Evolutionary conservation across 2,797 vertebrate genomes (phyloP), one percentile per base, ranked within the genome.

Genomic region (Podarcis lilfordi): DNA sequence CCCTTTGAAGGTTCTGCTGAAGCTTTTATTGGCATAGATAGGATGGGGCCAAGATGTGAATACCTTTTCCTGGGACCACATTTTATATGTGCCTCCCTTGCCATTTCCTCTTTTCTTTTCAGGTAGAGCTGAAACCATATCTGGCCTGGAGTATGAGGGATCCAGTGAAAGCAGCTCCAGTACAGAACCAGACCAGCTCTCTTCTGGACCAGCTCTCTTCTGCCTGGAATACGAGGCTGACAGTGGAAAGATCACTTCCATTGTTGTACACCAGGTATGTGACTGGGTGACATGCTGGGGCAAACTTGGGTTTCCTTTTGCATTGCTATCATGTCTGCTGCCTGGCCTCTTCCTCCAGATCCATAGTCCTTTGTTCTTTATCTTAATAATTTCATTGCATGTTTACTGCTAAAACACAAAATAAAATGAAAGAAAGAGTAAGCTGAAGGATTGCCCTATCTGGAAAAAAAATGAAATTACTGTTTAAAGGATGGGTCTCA

Each of bases 191-290:
- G 98, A 98, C 64, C 93, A 55, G 13, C 50, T 55, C 50, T 55
- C 89, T 40, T 94, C 95, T 0, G 97, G 97, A 88, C 97, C 97
- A 1, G 96, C 97, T 91, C 98, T 99, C 80, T 99, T 99, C 96
- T 99, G 98, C 97, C 97, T 99, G 21, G 98, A 99, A 88, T 99
- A 98, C 89, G 98, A 98, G 93, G 98, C 98, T 0, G 98, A 99
- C 93, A 97, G 96, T 23, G 98, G 98, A 23, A 92, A 94, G 66
- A 89, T 99, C 88, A 98, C 98, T 0, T 98, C 98, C 3, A 96
- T 98, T 88, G 96, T 99, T 32, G 98, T 99, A 27, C 97, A 98
- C 96, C 98, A 98, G 98, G 98, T 99, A 91, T 2, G 92, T 3
- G 69, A 17, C 61, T 87, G 61, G 85, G 35, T 59, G 75, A 27